Conservation (phyloP, 23 tunicate genomes). For the Halocynthia aurantium region DNA sequence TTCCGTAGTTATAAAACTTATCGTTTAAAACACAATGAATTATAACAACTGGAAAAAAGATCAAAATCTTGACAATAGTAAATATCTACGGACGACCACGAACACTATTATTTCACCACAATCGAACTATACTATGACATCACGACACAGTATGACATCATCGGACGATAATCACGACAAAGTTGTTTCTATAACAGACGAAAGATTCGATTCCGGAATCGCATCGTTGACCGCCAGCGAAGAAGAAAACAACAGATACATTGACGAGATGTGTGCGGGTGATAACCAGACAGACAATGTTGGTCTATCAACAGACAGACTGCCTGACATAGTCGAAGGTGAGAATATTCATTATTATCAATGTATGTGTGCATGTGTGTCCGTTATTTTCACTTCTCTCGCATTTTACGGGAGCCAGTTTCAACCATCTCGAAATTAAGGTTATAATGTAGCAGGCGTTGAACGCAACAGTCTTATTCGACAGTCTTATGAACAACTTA, state of each 20-base stretch:
- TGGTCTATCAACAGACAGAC: too few relatives aligned
- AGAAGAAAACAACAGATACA: neutral
- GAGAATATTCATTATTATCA: too few relatives aligned
- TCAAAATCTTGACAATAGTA: neutral
- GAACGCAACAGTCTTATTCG: too few relatives aligned
- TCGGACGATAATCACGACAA: conserved; percentile 8
- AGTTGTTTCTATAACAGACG: conserved; percentile 10
- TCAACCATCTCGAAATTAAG: too few relatives aligned
- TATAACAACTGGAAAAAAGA: neutral
- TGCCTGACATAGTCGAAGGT: too few relatives aligned
- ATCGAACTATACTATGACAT: neutral
- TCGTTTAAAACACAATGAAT: neutral
- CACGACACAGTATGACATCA: neutral
- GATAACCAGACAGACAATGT: too few relatives aligned
- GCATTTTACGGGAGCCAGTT: too few relatives aligned
- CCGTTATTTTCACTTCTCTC: too few relatives aligned
- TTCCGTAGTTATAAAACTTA: neutral
- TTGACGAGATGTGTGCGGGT: conserved; percentile 10
- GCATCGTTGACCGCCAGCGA: conserved; percentile 14
- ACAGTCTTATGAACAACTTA: too few relatives aligned
- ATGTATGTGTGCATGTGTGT: too few relatives aligned
- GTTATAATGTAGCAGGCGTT: too few relatives aligned
- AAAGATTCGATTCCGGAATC: conserved; percentile 7
- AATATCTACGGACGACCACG: neutral
- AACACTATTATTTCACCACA: neutral